Percentiles rank a stretch among this genome's conserved stretches.
Conservation (phyloP, 2,888 invertebrate species). For the Tolmerus cingulatus region DNA sequence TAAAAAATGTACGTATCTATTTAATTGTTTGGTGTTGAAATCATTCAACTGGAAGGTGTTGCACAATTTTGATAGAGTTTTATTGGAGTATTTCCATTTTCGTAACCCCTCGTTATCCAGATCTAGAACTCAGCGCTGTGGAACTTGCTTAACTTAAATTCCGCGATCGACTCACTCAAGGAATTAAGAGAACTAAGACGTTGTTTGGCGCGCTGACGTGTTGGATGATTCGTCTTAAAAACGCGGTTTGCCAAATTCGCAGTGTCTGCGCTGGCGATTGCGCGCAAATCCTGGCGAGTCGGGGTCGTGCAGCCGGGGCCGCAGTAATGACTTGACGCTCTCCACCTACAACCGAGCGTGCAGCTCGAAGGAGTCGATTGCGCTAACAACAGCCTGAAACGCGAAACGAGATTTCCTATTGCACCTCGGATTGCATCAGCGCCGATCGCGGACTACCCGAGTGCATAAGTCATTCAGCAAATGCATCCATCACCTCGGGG, state of each 20-base stretch:
- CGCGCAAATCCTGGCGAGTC: background rate
- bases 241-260: background rate
- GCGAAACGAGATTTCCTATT: slow-evolving; percentile 25
- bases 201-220: background rate
- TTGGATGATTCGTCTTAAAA: background rate
- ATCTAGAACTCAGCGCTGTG: no score
- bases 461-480: slow-evolving; percentile 32
- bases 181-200: background rate
- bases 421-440: slow-evolving; percentile 17
- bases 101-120: background rate
- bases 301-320: slow-evolving; percentile 1
- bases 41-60: no score
- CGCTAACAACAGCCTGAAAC: slow-evolving; percentile 38
- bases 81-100: background rate
- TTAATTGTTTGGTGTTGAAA: no score
- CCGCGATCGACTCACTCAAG: background rate
- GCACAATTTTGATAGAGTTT: no score
- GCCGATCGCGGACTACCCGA: background rate
- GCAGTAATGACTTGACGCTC: slow-evolving; percentile 30
- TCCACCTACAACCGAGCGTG: slow-evolving; percentile 33
- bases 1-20: no score
- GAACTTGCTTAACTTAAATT: no score
- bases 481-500: slow-evolving; percentile 38
- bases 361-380: slow-evolving; percentile 34
- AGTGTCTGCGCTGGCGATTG: background rate